Evolutionary conservation across 2,797 vertebrate genomes (phyloP).

Genomic region (Sarcophilus harrisii): DNA sequence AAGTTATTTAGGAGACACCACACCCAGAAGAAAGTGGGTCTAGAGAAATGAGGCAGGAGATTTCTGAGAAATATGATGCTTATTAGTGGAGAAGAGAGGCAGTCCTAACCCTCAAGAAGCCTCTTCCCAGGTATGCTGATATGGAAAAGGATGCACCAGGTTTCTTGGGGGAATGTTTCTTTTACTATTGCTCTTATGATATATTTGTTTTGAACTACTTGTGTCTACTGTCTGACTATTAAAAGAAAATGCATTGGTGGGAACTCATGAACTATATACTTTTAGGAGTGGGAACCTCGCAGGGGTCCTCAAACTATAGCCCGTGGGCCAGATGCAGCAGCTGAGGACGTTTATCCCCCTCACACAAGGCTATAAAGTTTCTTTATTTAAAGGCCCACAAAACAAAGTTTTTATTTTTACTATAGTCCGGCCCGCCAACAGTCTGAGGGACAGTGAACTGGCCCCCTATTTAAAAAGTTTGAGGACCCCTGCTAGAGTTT

Average conservation of each 20-base stretch:
- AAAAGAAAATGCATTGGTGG: background rate
- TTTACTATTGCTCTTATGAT: background rate
- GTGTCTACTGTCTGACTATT: background rate
- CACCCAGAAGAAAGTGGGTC: background rate
- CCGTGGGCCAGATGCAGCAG: too few species aligned
- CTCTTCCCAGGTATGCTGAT: background rate
- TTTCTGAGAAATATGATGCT: background rate
- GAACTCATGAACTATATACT: background rate
- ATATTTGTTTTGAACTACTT: background rate
- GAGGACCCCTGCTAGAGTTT: background rate
- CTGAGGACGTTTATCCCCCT: too few species aligned
- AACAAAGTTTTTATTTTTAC: too few species aligned
- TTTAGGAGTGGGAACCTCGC: background rate
- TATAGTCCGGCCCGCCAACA: too few species aligned
- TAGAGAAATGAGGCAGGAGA: background rate
- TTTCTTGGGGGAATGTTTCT: background rate
- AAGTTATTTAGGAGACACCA: background rate
- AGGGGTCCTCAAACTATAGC: too few species aligned
- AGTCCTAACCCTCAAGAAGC: background rate
- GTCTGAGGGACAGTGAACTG: too few species aligned
- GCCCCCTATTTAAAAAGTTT: too few species aligned
- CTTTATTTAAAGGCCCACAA: too few species aligned
- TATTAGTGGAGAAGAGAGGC: background rate
- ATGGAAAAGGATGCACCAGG: background rate
- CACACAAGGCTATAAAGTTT: too few species aligned